These are phyloP conservation scores for Rhabdomys dilectus DNA, from an alignment of 2,113 vertebrate genomes.

Conservation along the genomic window DNA sequence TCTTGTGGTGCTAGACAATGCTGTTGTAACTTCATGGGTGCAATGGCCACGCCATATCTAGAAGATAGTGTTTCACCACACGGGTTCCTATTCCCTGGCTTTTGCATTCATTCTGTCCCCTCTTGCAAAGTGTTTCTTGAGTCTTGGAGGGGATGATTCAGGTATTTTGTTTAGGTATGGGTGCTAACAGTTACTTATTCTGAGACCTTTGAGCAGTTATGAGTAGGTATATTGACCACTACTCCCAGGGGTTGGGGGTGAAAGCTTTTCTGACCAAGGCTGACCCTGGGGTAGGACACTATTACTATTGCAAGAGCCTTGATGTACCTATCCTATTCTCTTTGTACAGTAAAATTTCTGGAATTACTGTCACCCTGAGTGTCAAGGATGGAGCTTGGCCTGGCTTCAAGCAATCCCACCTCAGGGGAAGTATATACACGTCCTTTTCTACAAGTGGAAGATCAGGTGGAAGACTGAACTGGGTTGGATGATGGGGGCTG, in stretches of 20 bases:
- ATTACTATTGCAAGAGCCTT: not conserved
- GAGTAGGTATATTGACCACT: not conserved
- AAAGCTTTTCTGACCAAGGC: not conserved
- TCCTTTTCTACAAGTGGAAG: constrained; percentile 11
- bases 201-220: not conserved
- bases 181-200: not conserved
- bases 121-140: not conserved
- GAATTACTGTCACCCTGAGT: not conserved
- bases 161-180: not conserved
- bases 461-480: not conserved
- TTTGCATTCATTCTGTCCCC: not conserved
- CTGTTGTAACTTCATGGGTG: not conserved
- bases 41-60: not conserved
- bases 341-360: not conserved
- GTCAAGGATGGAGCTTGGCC: not conserved
- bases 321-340: not conserved
- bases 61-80: not conserved
- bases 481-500: too few species aligned
- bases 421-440: not conserved
- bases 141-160: not conserved
- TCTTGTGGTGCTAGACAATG: not conserved
- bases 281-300: not conserved
- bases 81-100: not conserved
- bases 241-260: not conserved
- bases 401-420: not conserved